Conservation (phyloP, 2,797 vertebrate genomes). For the Sebastes oblongus region DNA sequence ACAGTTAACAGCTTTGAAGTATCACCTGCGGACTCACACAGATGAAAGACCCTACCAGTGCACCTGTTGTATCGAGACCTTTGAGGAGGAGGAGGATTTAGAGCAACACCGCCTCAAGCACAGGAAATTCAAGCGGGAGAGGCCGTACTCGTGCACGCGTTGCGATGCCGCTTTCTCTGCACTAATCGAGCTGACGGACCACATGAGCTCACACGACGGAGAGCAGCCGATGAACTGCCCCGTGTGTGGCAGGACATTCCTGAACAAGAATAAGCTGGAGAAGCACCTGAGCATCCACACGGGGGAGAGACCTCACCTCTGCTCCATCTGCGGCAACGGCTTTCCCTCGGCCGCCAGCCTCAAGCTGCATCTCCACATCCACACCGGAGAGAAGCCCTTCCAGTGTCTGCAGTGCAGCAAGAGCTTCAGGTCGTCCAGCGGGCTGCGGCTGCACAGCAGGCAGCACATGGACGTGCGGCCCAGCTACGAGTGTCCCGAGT, state of each 20-base stretch:
- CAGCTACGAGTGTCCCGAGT: slow-evolving; percentile 70
- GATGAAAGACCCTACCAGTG: slow-evolving; percentile 85
- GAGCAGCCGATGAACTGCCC: slow-evolving; percentile 75
- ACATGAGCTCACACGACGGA: slow-evolving; percentile 69
- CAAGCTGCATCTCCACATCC: slow-evolving; percentile 81
- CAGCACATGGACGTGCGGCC: slow-evolving; percentile 74
- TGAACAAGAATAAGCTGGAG: slow-evolving; percentile 83
- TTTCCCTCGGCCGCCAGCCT: slow-evolving; percentile 84
- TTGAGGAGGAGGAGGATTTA: slow-evolving; percentile 81
- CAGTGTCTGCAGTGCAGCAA: slow-evolving; percentile 71
- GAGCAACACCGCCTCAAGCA: slow-evolving; percentile 86
- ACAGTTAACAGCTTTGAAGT: slow-evolving; percentile 82
- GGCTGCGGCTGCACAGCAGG: slow-evolving; percentile 68
- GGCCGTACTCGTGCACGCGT: slow-evolving; percentile 77
- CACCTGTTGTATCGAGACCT: slow-evolving; percentile 83
- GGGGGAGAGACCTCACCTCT: slow-evolving; percentile 81
- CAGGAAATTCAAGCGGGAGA: slow-evolving; percentile 66
- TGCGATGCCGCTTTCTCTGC: slow-evolving; percentile 77
- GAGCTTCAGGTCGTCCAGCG: slow-evolving; percentile 67
- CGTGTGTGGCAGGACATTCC: slow-evolving; percentile 83
- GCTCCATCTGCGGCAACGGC: slow-evolving; percentile 82
- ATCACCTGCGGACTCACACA: slow-evolving; percentile 85
- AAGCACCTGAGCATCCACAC: slow-evolving; percentile 86
- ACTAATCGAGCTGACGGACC: slow-evolving; percentile 64
- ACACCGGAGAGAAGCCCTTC: slow-evolving; percentile 75